Evolutionary conservation across 2,888 invertebrate species (phyloP).

Genomic region (Ormyrus thymus): DNA sequence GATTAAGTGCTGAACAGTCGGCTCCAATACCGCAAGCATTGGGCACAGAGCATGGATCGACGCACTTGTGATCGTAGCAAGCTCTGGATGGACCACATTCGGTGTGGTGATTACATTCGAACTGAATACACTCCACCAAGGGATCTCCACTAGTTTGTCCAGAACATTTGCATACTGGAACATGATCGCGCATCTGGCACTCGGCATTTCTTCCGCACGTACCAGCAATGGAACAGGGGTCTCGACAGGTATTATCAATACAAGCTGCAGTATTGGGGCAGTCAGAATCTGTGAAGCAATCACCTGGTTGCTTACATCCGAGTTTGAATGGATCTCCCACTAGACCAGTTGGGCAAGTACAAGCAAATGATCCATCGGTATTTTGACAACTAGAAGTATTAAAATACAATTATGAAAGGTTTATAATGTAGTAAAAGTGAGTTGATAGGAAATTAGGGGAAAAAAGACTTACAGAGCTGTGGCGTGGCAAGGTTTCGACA

Average conservation of each 20-base stretch:
- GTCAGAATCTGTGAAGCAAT: conserved; percentile 86
- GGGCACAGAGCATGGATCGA: conserved; percentile 86
- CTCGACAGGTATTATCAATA: conserved; percentile 84
- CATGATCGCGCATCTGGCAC: conserved; percentile 83
- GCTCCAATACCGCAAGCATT: conserved; percentile 91
- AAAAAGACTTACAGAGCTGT: conserved; percentile 79
- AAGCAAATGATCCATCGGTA: conserved; percentile 85
- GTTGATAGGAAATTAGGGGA: background rate
- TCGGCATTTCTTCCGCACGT: conserved; percentile 86
- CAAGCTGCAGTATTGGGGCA: conserved; percentile 88
- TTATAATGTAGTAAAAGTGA: conserved; percentile 14
- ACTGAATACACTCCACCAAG: conserved; percentile 80
- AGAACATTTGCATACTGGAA: conserved; percentile 85
- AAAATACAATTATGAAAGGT: background rate
- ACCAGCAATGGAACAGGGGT: conserved; percentile 82
- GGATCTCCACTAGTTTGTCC: conserved; percentile 86
- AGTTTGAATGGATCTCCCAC: conserved; percentile 85
- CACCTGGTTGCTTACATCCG: conserved; percentile 89
- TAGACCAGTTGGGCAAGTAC: conserved; percentile 86
- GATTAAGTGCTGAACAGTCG: conserved; percentile 84
- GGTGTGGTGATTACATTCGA: conserved; percentile 87
- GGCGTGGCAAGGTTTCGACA: conserved; percentile 85
- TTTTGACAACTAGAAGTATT: conserved; percentile 81
- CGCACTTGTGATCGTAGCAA: conserved; percentile 87
- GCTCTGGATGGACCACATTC: conserved; percentile 85